Base-by-base conservation (phyloP, 2,797 vertebrate species). In the Siniperca scherzeri region DNA sequence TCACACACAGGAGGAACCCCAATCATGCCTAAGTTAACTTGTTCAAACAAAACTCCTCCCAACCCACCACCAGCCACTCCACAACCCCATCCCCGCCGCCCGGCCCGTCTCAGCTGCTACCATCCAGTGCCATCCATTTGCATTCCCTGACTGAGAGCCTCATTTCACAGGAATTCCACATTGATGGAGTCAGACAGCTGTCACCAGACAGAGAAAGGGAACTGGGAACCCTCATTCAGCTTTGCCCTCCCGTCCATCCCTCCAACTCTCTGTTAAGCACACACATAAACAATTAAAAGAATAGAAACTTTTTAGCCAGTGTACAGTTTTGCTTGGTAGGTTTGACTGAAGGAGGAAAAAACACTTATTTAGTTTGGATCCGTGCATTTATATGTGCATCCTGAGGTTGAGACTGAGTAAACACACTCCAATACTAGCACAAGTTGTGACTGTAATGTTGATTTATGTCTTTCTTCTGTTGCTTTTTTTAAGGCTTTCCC, bases 21-120 rank as follows among this genome's bases (percentile, higher is more conserved):
- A 96, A 97, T 97, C 96, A 96, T 96, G 96, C 95, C 96, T 95
- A 95, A 97, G 97, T 97, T 96, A 96, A 97, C 97, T 97, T 95
- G 97, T 94, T 95, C 94, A 96, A 95, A 96, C 95, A 95, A 88
- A 88, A 74, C 84, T 27, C 84, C 82, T 74, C 81, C 84, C 59
- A 22, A 69, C 82, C 40, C 87, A 60, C 81, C 83, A 59, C 86
- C 44, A 22, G n/a, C 70, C 22, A 10, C 38, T 12, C 69, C 87
- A 22, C 64, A 80, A 78, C 86, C 87, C 84, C 80, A 52, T 76
- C 82, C 83, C 46, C 59, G n/a, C 82, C 14, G 4, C 60, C 56
- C n/a, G 13, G 16, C 69, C 38, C 59, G 13, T 38, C 61, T 48
- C 80, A 10, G 30, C 68, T 61, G 59, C 83, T 44, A 17, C 83